Evolutionary conservation across 1,140 invertebrate genomes (phyloP), one percentile per base, ranked within the genome.

Genomic region (Vanessa tameamea): DNA sequence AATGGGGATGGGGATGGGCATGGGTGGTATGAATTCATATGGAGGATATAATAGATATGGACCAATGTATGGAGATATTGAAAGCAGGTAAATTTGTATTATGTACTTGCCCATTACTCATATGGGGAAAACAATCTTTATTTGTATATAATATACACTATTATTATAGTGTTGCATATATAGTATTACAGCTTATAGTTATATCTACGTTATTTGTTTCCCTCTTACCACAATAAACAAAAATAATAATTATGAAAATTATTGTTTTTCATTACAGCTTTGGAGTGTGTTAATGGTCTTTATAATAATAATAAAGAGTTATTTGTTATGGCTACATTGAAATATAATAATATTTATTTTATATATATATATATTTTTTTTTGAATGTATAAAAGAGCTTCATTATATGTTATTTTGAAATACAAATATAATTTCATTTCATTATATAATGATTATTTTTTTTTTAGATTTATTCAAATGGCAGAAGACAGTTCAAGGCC

Each of bases 401-500:
- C 26, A 6, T 4, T 31, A 31, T 31, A 20, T 31, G 1, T 43
- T 43, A 43, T 5, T 9, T 11, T 43, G 7, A 43, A 43, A 43
- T 43, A 43, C 6, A 43, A 43, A n/a, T 53, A 7, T 20, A 53
- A 16, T 53, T 16, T 51, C 15, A 7, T 51, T 26, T 69, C 16
- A 59, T 47, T 63, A 31, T 9, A 7, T 7, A 23, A 23, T 43
- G 8, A 43, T 47, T 65, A 67, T 55, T 72, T 61, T 79, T n/a
- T 68, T 93, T 94, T 53, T 79, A 96, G 96, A 64, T 97, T 98
- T 88, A 95, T 97, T 70, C 96, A 97, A 85, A 94, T 97, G 80
- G 97, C 97, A 11, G 97, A 98, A 94, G 97, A 99, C 82, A 98
- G 95, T 82, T 97, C 98, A 0, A 94, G 98, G 67, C 96, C 96